Conservation (phyloP, 1,140 invertebrate genomes). For the Babylonia areolata region DNA sequence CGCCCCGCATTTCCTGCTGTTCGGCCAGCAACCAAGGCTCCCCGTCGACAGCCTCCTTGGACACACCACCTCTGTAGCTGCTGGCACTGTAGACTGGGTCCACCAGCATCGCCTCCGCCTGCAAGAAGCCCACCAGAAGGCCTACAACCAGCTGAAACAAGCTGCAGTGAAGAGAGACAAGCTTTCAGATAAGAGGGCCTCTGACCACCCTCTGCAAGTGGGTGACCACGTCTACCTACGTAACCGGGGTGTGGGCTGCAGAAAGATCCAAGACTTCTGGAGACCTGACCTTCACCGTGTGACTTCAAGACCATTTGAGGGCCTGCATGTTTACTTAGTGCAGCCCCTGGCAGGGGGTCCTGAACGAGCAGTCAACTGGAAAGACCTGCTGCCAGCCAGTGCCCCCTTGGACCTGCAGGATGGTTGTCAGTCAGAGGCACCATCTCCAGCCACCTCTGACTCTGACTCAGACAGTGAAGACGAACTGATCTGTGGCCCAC, state of each 20-base stretch:
- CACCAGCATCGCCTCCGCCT: conserved; percentile 16
- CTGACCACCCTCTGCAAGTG: background rate
- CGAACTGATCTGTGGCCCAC: no score
- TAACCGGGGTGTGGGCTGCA: background rate
- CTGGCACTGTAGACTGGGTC: background rate
- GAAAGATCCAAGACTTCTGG: conserved; percentile 30
- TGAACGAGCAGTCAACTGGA: background rate
- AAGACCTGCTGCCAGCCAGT: conserved; percentile 37
- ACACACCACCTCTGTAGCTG: background rate
- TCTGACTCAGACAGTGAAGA: no score
- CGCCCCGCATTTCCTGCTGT: conserved; percentile 49
- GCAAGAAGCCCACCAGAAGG: background rate
- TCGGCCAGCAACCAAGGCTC: conserved; percentile 40
- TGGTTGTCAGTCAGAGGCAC: no score
- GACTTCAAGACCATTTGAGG: background rate
- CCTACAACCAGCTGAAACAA: background rate
- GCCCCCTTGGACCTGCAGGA: conserved; percentile 34
- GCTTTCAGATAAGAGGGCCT: background rate
- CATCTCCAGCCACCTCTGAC: no score
- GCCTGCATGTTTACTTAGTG: background rate
- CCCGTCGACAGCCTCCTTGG: conserved; percentile 45
- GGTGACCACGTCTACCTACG: background rate
- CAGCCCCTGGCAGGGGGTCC: background rate
- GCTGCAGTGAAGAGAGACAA: background rate
- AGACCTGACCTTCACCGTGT: background rate